Conservation (phyloP, 2,113 vertebrate species). For the Corynorhinus townsendii region DNA sequence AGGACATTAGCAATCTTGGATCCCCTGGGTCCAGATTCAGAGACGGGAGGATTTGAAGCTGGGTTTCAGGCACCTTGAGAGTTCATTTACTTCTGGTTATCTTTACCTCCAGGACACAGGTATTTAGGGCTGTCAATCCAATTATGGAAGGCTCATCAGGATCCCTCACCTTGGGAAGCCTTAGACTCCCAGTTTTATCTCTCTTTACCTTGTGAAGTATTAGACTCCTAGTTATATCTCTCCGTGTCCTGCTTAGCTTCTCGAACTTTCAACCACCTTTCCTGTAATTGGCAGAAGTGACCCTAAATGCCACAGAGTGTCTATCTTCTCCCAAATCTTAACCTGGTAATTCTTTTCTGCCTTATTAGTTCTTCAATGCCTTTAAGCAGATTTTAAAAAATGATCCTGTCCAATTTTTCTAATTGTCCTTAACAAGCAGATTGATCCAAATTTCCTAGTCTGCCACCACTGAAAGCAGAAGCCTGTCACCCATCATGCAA, state of each 20-base stretch:
- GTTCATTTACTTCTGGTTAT: not conserved
- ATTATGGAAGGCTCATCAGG: not conserved
- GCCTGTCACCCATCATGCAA: not conserved
- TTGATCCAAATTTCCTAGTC: not conserved
- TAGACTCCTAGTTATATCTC: not conserved
- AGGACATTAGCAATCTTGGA: not conserved
- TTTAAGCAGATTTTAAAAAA: not conserved
- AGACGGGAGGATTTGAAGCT: not conserved
- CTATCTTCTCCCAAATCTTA: not conserved
- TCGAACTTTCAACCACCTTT: not conserved
- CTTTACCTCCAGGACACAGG: not conserved
- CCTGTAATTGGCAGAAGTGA: not conserved
- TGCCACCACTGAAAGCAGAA: not conserved
- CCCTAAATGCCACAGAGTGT: not conserved
- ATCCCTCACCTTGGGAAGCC: not conserved
- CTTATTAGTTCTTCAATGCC: not conserved
- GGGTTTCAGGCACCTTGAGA: not conserved
- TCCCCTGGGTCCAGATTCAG: not conserved
- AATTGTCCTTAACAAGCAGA: not conserved
- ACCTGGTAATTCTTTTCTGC: not conserved
- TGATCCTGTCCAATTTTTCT: not conserved
- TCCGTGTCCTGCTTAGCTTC: not conserved
- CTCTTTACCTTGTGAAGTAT: too few relatives aligned
- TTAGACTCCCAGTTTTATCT: not conserved
- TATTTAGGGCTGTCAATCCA: not conserved